Percentiles rank a stretch among this genome's conserved stretches.
These are phyloP conservation scores for Gavia stellata DNA, from an alignment of 2,113 vertebrate species.

Conservation along the genomic window DNA sequence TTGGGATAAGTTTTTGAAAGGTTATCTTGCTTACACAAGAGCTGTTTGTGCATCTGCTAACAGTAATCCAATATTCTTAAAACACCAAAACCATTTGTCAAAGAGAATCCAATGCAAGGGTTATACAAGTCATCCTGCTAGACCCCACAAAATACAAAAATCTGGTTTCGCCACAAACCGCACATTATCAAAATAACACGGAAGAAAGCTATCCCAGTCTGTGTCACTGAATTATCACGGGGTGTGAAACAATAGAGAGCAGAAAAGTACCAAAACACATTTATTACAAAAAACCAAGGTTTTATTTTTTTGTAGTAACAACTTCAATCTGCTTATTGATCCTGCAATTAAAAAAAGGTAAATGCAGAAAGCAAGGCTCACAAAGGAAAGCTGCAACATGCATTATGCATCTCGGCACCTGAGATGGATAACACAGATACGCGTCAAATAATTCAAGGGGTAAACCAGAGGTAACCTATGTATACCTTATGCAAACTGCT, in stretches of 20 bases:
- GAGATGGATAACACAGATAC: neutral
- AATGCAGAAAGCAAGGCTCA: neutral
- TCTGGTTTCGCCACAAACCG: neutral
- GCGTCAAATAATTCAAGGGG: neutral
- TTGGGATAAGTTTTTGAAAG: neutral
- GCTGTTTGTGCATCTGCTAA: neutral
- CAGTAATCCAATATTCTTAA: neutral
- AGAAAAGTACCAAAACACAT: neutral
- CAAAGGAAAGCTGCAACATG: neutral
- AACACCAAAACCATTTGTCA: neutral
- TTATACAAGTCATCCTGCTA: neutral
- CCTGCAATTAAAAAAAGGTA: neutral
- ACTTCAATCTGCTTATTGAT: neutral
- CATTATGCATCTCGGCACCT: accelerated
- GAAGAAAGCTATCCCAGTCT: neutral
- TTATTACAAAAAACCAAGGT: neutral
- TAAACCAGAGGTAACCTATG: neutral
- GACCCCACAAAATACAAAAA: accelerated
- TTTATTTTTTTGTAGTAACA: neutral
- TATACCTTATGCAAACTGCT: neutral
- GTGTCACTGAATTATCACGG: neutral
- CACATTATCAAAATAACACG: neutral
- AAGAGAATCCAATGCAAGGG: neutral
- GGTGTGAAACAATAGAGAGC: neutral
- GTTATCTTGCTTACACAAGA: neutral